Percentiles rank a stretch among this genome's conserved stretches.
Evolutionary conservation across 2,113 vertebrate genomes (phyloP).

Genomic region (Crotalus helleri): DNA sequence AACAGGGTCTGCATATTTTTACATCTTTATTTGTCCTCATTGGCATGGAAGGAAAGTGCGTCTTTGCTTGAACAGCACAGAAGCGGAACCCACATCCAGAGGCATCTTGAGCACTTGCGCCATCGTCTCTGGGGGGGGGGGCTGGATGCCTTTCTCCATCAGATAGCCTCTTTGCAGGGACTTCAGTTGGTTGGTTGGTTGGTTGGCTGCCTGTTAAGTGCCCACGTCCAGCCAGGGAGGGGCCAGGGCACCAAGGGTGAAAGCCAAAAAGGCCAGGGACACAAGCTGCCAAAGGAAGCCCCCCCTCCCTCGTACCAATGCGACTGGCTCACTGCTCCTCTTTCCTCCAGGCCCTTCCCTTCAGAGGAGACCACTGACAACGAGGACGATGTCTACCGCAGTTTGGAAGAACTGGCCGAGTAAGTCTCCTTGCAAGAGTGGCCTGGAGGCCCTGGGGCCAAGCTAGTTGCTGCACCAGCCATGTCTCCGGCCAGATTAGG

Average conservation of each 20-base stretch:
- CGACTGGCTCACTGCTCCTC: background rate
- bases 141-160: background rate
- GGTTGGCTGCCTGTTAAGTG: background rate
- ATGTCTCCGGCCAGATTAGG: rapidly evolving
- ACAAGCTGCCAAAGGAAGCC: background rate
- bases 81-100: too few relatives aligned
- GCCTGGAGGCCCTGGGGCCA: background rate
- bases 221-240: background rate
- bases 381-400: slow-evolving; percentile 94
- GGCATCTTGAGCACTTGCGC: background rate
- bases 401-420: slow-evolving; percentile 97
- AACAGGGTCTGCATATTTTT: background rate
- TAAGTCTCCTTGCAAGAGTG: slow-evolving; percentile 66
- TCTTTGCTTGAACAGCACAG: background rate
- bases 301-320: background rate
- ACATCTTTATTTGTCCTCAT: background rate
- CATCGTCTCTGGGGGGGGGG: background rate
- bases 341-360: slow-evolving; percentile 83
- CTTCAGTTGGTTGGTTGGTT: too few relatives aligned
- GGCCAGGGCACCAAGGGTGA: background rate
- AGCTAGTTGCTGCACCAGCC: background rate
- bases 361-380: slow-evolving; percentile 91
- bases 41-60: background rate
- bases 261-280: background rate
- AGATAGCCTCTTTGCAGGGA: background rate